Evolutionary conservation across 2,797 vertebrate genomes (phyloP).

Genomic region (Alosa sapidissima): DNA sequence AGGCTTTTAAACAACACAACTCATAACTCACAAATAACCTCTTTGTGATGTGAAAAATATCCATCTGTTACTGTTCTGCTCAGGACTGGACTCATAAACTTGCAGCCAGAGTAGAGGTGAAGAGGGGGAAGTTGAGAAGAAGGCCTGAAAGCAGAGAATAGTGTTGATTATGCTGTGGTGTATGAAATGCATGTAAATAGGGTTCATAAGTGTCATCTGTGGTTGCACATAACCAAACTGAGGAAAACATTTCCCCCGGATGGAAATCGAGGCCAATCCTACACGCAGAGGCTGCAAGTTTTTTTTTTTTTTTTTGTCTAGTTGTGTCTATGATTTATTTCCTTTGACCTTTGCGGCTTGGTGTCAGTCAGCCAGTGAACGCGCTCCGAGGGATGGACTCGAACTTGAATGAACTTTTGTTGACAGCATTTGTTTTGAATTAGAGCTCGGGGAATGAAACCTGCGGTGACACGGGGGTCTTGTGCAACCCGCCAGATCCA

Average conservation of each 20-base stretch:
- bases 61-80: not conserved
- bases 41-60: not conserved
- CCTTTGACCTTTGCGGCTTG: not conserved
- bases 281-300: not conserved
- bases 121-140: not conserved
- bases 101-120: not conserved
- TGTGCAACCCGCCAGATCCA: slow-evolving; percentile 1
- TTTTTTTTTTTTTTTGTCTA: not conserved
- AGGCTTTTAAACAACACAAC: not conserved
- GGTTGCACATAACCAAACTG: not conserved
- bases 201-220: not conserved
- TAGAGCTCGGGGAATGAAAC: not conserved
- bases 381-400: not conserved
- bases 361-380: not conserved
- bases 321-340: not conserved
- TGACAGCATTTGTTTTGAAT: slow-evolving; percentile 23
- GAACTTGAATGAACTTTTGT: slow-evolving; percentile 3
- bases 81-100: not conserved
- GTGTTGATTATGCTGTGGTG: not conserved
- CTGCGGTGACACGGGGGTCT: not conserved
- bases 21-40: not conserved
- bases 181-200: not conserved
- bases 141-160: not conserved
- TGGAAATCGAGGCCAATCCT: not conserved
- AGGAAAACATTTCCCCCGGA: not conserved